Percentiles rank a stretch among this genome's conserved stretches.
Evolutionary conservation across 2,113 vertebrate genomes (phyloP).

Genomic region (Montifringilla adamsi): DNA sequence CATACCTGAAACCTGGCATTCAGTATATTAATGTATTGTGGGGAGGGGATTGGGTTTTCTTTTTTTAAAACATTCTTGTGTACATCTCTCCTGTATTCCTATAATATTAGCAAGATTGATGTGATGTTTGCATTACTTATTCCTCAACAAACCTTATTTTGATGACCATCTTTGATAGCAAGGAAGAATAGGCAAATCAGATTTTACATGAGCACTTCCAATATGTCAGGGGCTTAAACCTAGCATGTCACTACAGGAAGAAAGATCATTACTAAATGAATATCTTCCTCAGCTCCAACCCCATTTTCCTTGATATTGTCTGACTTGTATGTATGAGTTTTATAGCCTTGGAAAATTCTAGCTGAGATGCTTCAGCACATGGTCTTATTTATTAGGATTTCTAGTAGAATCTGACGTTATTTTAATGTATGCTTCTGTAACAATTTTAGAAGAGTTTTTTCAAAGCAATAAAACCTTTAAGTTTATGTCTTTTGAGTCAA

Average conservation of each 20-base stretch:
- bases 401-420: not conserved
- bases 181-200: conserved; percentile 17
- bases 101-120: not conserved
- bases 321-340: not conserved
- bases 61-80: not conserved
- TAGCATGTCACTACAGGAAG: not conserved
- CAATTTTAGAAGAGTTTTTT: not conserved
- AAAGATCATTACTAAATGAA: not conserved
- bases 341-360: not conserved
- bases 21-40: not conserved
- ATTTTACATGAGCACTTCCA: conserved; percentile 29
- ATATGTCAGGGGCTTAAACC: conserved; percentile 20
- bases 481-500: not conserved
- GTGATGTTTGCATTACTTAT: not conserved
- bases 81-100: not conserved
- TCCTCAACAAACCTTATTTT: conserved; percentile 44
- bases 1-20: conserved; percentile 18
- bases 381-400: conserved; percentile 20
- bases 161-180: conserved; percentile 28
- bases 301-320: not conserved
- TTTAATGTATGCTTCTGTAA: not conserved
- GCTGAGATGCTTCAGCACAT: not conserved
- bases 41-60: not conserved
- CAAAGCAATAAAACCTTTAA: not conserved
- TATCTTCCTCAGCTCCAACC: not conserved